Base-by-base conservation (phyloP, 2,113 vertebrate genomes). In the Prochilodus magdalenae region DNA sequence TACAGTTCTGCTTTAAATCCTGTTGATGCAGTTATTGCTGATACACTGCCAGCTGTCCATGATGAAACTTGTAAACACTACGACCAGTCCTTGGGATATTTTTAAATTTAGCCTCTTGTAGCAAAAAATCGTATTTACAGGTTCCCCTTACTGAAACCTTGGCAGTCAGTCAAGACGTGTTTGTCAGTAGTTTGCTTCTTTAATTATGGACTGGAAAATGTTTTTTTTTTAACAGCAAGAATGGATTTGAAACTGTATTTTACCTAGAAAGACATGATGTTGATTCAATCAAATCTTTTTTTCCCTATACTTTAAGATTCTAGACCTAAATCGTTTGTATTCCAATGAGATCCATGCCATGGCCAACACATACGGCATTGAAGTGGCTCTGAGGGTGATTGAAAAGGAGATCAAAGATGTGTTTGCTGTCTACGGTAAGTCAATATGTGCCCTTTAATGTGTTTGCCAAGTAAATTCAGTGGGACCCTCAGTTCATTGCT, bases 341-440 rank as follows among this genome's bases (percentile, higher is more conserved):
- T 96, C 94, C 75, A 99, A 99, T 0, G 96, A 99, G 85, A 94
- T 99, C 73, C 98, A 99, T 0, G 94, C 97, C 40, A 96, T 99
- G 95, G 96, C 97, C n/a, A 95, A 85, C 7, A 97, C 95, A 0
- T 99, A 99, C 0, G 98, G 98, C 62, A 97, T 99, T 0, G 98
- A 99, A 89, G 97, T 98, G 5, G 98, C 95, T 1, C 88, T 99
- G 76, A 93, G 95, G 4, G 97, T 96, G 80, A 96, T 99, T 2
- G 96, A 99, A 89, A 99, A 96, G 90, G 98, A 99, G 90, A 99
- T 99, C 88, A 98, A 96, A 90, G 96, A 99, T n/a, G 98, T 99
- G 47, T 99, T 99, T 88, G 97, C 96, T 0, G 98, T 99, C 30
- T 99, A 99, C 3, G 98, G 98, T 99, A 94, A 84, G 80, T 59